Percentiles rank a stretch among this genome's conserved stretches.
Evolutionary conservation across 2,888 invertebrate genomes (phyloP).

Genomic region (Papilio elwesi): DNA sequence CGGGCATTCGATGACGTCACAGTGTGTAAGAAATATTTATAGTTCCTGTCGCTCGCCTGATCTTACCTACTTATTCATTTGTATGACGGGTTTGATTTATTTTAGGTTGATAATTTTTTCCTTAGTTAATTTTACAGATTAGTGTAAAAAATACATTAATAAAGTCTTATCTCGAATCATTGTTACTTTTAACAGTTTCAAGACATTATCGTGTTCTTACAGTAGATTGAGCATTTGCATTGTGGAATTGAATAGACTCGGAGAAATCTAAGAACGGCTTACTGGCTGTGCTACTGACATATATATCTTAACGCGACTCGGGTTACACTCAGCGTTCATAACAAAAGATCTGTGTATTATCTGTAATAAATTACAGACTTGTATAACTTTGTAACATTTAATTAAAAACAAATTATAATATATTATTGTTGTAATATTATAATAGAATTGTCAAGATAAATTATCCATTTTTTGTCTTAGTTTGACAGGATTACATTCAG

Average conservation of each 20-base stretch:
- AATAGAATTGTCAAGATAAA: neutral
- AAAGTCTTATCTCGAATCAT: neutral
- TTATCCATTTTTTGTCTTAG: neutral
- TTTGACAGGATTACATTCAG: too few species aligned
- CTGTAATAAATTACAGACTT: neutral
- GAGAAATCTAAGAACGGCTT: slow-evolving; percentile 12
- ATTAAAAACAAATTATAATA: neutral
- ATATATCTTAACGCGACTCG: neutral
- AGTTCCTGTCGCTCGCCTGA: too few species aligned
- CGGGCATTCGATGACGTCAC: neutral
- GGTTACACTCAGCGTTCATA: neutral
- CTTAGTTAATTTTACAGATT: too few species aligned
- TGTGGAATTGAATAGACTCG: slow-evolving; percentile 17
- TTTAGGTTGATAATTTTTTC: too few species aligned
- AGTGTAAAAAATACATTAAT: neutral
- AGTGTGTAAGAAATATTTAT: neutral
- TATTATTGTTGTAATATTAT: too few species aligned
- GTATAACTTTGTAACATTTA: neutral
- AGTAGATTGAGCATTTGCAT: slow-evolving; percentile 30
- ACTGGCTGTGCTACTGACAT: slow-evolving; percentile 3
- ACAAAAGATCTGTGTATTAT: neutral
- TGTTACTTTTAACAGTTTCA: slow-evolving; percentile 1
- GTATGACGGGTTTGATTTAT: too few species aligned
- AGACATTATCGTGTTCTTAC: slow-evolving; percentile 26
- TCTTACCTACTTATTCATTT: too few species aligned